These are phyloP conservation scores for Globicephala melas DNA, from an alignment of 2,113 vertebrate species.

Conservation along the genomic window DNA sequence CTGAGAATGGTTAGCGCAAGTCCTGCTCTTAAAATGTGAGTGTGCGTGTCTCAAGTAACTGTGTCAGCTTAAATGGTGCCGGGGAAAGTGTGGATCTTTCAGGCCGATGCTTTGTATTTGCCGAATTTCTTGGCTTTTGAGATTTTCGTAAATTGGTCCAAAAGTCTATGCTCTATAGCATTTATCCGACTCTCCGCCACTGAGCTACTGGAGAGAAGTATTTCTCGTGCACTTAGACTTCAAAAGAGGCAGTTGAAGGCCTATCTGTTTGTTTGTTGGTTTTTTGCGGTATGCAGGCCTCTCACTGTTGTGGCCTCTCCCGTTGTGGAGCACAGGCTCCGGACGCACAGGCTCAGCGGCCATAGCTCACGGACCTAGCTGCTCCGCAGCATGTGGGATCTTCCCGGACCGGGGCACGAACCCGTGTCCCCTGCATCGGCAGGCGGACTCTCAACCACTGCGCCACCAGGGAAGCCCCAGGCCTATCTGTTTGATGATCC, in stretches of 20 bases:
- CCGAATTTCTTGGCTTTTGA: conserved; percentile 35
- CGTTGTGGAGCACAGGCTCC: too few relatives aligned
- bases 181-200: neutral
- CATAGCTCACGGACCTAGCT: too few relatives aligned
- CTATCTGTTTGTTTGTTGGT: neutral
- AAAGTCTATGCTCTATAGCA: neutral
- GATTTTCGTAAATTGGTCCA: conserved; percentile 46
- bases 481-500: neutral
- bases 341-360: too few relatives aligned
- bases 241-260: neutral
- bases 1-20: conserved; percentile 45
- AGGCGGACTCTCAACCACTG: too few relatives aligned
- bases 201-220: neutral
- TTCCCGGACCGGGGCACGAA: too few relatives aligned
- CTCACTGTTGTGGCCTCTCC: too few relatives aligned
- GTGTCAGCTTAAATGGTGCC: conserved; percentile 39
- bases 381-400: too few relatives aligned
- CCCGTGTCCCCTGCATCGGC: too few relatives aligned
- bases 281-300: too few relatives aligned
- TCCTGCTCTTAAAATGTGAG: conserved; percentile 40
- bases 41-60: conserved; percentile 13
- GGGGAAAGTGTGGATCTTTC: conserved; percentile 46
- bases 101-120: conserved; percentile 46
- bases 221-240: neutral
- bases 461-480: neutral